Evolutionary conservation across 2,113 vertebrate genomes (phyloP).

Genomic region (Panthera leo): DNA sequence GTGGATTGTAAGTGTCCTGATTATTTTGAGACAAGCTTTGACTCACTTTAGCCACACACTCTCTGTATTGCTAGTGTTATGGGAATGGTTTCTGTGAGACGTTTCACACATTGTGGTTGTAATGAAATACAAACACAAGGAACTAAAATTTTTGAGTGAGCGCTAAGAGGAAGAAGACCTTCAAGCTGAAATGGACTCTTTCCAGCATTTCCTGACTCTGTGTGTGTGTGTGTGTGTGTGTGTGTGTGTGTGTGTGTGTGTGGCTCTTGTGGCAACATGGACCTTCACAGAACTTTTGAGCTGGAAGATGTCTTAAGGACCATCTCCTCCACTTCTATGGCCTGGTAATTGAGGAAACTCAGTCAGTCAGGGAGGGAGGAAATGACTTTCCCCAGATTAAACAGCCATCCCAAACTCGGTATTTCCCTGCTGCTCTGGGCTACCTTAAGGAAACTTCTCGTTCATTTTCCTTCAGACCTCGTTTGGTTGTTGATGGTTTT

Average conservation of each 20-base stretch:
- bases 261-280: not conserved
- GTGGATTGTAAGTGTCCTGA: not conserved
- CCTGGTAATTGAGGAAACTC: not conserved
- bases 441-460: not conserved
- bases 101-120: not conserved
- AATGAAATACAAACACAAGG: not conserved
- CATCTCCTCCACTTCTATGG: not conserved
- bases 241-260: too few species aligned
- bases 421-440: not conserved
- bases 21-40: constrained; percentile 3
- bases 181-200: not conserved
- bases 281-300: not conserved
- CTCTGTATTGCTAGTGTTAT: not conserved
- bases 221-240: too few species aligned
- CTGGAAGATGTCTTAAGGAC: not conserved
- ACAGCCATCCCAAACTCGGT: too few species aligned
- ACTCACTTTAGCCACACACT: not conserved
- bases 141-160: not conserved
- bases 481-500: not conserved
- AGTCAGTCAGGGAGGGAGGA: not conserved
- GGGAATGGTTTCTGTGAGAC: not conserved
- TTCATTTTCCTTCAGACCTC: not conserved
- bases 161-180: not conserved
- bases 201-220: not conserved
- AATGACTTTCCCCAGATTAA: not conserved